phyloP scores from a whole-genome alignment of 2,113 vertebrate genomes.

The Myiozetetes cayanensis region DNA sequence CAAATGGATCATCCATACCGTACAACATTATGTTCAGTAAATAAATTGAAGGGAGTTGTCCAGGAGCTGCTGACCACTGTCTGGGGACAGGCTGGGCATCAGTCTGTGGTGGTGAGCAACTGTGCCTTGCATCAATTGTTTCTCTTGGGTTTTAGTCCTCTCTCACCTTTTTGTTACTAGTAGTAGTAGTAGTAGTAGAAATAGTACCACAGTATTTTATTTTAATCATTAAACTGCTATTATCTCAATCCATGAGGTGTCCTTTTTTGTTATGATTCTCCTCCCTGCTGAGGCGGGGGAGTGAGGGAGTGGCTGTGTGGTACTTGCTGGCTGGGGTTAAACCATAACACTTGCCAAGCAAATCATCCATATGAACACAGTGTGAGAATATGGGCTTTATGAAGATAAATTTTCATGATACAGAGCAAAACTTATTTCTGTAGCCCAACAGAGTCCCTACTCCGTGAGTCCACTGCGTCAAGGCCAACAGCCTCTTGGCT shows the following conservation, averaged over 20 bases:
- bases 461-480: not conserved
- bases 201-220: not conserved
- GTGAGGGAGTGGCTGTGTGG: fast-evolving
- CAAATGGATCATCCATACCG: not conserved
- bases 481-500: not conserved
- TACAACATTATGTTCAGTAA: not conserved
- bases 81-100: not conserved
- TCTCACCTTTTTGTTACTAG: not conserved
- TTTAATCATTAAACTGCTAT: not conserved
- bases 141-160: not conserved
- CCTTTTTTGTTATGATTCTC: not conserved
- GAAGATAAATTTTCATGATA: not conserved
- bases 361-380: not conserved
- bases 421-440: not conserved
- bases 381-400: not conserved
- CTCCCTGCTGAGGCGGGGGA: not conserved
- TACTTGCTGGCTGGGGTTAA: not conserved
- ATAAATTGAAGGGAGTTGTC: not conserved
- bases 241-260: not conserved
- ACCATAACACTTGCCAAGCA: not conserved
- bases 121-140: not conserved
- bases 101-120: not conserved
- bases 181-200: not conserved
- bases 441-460: not conserved
- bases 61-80: not conserved